Conservation (phyloP, 2,797 vertebrate genomes). For the Gadopsis marmoratus region DNA sequence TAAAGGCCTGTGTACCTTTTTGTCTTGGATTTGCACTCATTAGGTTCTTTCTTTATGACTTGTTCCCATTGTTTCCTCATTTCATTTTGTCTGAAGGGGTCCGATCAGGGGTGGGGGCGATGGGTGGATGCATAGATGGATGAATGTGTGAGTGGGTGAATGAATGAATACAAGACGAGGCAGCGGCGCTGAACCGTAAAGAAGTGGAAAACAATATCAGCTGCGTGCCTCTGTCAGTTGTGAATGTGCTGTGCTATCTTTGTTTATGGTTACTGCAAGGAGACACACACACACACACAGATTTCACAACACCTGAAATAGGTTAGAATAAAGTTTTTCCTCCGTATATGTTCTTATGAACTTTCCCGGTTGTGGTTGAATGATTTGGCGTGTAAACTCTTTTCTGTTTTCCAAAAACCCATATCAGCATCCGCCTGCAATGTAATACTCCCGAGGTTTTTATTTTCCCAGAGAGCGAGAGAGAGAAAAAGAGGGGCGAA, state of each 20-base stretch:
- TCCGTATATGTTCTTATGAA: slow-evolving; percentile 58
- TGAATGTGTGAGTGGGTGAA: slow-evolving; percentile 55
- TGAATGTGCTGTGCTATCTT: slow-evolving; percentile 85
- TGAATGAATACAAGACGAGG: slow-evolving; percentile 78
- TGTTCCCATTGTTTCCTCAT: slow-evolving; percentile 78
- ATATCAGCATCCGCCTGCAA: slow-evolving; percentile 77
- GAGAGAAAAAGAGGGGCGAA: slow-evolving; percentile 80
- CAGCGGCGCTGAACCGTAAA: slow-evolving; percentile 84
- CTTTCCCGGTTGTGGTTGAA: slow-evolving; percentile 54
- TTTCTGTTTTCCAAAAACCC: slow-evolving; percentile 54
- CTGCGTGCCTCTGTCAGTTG: slow-evolving; percentile 88
- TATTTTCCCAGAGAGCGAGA: slow-evolving; percentile 47
- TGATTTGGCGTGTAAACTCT: slow-evolving; percentile 64
- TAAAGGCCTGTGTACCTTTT: slow-evolving; percentile 66
- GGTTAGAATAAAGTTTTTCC: slow-evolving; percentile 71
- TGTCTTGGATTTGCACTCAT: slow-evolving; percentile 66
- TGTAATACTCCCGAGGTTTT: slow-evolving; percentile 63
- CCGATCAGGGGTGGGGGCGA: not conserved
- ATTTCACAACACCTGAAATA: slow-evolving; percentile 59
- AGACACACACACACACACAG: slow-evolving; percentile 33
- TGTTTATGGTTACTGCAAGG: slow-evolving; percentile 85
- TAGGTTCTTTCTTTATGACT: slow-evolving; percentile 72
- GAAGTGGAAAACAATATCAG: slow-evolving; percentile 90
- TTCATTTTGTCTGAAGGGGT: slow-evolving; percentile 78
- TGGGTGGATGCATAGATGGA: slow-evolving; percentile 23